Percentiles rank a stretch among this genome's conserved stretches.
Conservation (phyloP, 2,888 invertebrate genomes). For the Empis stercorea region DNA sequence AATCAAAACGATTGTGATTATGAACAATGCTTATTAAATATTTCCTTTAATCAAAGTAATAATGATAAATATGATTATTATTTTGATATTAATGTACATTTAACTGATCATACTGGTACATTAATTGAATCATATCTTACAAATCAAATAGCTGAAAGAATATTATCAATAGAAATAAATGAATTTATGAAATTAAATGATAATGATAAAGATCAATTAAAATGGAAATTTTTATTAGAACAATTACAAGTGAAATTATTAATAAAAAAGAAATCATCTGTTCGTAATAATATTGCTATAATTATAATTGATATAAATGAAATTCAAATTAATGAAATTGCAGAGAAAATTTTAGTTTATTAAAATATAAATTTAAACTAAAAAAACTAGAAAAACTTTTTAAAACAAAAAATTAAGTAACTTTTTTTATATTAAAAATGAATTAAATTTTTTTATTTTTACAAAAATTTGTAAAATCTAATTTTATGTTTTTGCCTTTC, state of each 20-base stretch:
- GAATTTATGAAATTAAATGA: slow-evolving; percentile 41
- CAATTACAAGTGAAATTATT: slow-evolving; percentile 43
- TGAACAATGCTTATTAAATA: slow-evolving; percentile 24
- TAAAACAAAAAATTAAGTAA: too few species aligned
- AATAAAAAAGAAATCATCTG: slow-evolving; percentile 21
- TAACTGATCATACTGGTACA: slow-evolving; percentile 59
- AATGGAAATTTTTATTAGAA: slow-evolving; percentile 53
- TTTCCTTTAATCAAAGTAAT: slow-evolving; percentile 18
- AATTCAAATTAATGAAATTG: slow-evolving; percentile 19
- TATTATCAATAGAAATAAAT: slow-evolving; percentile 41
- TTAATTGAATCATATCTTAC: slow-evolving; percentile 44
- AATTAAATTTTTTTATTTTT: too few species aligned
- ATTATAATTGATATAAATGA: slow-evolving; percentile 24
- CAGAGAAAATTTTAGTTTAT: slow-evolving; percentile 24
- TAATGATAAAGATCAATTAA: slow-evolving; percentile 41
- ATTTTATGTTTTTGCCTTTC: too few species aligned
- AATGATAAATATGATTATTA: slow-evolving; percentile 22
- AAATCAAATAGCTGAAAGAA: slow-evolving; percentile 44
- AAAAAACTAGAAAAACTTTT: too few species aligned
- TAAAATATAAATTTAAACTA: slow-evolving; percentile 10
- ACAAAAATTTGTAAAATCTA: too few species aligned
- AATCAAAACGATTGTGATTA: slow-evolving; percentile 19
- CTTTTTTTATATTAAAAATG: too few species aligned
- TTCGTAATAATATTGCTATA: slow-evolving; percentile 19
- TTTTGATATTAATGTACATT: slow-evolving; percentile 48